phyloP scores from a whole-genome alignment of 1,140 invertebrate genomes.

The Tyrophagus putrescentiae region DNA sequence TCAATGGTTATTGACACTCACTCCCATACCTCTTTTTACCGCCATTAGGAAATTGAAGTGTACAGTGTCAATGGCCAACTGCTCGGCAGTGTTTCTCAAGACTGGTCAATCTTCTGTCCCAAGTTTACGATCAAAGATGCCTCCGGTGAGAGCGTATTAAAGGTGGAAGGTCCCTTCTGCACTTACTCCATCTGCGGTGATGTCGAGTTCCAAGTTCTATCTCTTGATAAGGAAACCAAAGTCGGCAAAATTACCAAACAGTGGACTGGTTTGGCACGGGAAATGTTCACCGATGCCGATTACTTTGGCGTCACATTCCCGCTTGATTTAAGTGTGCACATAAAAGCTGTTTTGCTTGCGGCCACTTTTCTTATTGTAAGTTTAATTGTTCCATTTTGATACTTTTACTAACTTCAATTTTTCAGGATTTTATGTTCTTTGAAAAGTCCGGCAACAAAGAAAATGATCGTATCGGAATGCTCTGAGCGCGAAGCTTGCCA shows the following conservation, averaged over 20 bases:
- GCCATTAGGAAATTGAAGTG: conserved; percentile 53
- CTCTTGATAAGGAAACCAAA: conserved; percentile 17
- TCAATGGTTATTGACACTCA: not conserved
- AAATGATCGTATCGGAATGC: conserved; percentile 34
- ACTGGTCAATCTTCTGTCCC: conserved; percentile 64
- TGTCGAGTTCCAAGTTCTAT: conserved; percentile 47
- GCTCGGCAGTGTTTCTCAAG: conserved; percentile 62
- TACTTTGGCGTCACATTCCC: conserved; percentile 63
- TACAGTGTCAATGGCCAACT: conserved; percentile 44
- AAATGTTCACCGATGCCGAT: conserved; percentile 57
- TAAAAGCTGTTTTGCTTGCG: conserved; percentile 60
- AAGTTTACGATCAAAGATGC: conserved; percentile 62
- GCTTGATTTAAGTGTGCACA: conserved; percentile 57
- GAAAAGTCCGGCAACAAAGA: conserved; percentile 38
- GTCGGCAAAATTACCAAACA: conserved; percentile 61
- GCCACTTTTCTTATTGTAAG: conserved; percentile 38
- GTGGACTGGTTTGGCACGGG: conserved; percentile 51
- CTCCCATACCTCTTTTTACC: no score
- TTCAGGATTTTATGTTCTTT: conserved; percentile 59
- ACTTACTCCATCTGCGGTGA: conserved; percentile 63
- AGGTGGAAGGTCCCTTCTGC: conserved; percentile 68
- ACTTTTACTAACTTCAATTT: conserved; percentile 30
- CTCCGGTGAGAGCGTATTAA: conserved; percentile 54
- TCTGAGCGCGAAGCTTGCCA: conserved; percentile 28
- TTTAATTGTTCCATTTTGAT: not conserved